Evolutionary conservation across 2,797 vertebrate species (phyloP), one percentile per base, ranked within the genome.

Genomic region (Poecile montanus): DNA sequence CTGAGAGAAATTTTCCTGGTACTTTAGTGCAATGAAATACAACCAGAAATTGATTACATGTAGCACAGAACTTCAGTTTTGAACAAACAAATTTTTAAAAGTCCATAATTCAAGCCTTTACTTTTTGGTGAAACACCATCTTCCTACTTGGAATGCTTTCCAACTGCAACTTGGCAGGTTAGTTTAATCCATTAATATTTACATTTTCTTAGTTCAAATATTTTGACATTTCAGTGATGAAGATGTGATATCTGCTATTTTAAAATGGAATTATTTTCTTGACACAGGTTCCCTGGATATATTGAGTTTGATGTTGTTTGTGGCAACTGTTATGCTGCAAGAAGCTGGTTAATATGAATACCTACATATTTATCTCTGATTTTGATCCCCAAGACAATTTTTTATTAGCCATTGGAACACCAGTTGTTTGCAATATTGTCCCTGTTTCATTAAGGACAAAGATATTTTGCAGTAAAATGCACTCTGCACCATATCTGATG

Each of bases 151-250:
- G 71, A 88, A 80, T 29, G 51, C 57, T 91, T 2, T 9, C 45
- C 84, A 89, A 72, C 48, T 71, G 48, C 13, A 13, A 67, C 82
- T 94, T 96, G 79, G 57, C 72, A 92, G 13, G n/a, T 74, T 76
- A 88, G 76, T 81, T 93, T 94, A 65, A 78, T 85, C 65, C n/a
- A 6, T 74, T 91, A 90, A 94, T 95, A 90, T 96, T 96, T 87
- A 93, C 54, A 13, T 85, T 81, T 68, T 68, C 57, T 90, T 85
- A 50, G n/a, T 85, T 95, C 50, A 96, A 96, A 96, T 97, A 96
- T 95, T 97, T 95, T 83, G 91, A 73, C 62, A 82, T 91, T 84
- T 92, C 70, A 83, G 8, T 81, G 66, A 94, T 7, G 1, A 72
- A 92, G 62, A 78, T 93, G 58, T 58, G 25, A 51, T 94, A 85